Percentiles rank a stretch among this genome's conserved stretches.
Conservation (phyloP, 2,888 invertebrate genomes). For the Zygaena filipendulae region DNA sequence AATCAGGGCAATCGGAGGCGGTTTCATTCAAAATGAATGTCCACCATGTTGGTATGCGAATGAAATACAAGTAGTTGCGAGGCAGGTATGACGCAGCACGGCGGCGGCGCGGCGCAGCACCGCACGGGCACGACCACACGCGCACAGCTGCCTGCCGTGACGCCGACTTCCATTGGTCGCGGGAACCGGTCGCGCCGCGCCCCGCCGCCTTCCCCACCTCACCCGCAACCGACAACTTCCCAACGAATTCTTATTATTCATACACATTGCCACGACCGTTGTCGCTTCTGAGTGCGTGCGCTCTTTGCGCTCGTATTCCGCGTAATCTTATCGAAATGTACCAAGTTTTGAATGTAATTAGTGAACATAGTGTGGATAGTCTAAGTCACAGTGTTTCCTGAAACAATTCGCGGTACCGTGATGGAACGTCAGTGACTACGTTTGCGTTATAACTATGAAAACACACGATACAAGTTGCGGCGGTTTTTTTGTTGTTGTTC, state of each 20-base stretch:
- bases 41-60: conserved; percentile 40
- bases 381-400: too few relatives aligned
- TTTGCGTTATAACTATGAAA: conserved; percentile 44
- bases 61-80: conserved; percentile 37
- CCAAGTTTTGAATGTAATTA: conserved; percentile 37
- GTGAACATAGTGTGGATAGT: conserved; percentile 30
- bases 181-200: conserved; percentile 49
- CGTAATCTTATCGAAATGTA: conserved; percentile 65
- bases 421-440: too few relatives aligned
- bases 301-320: conserved; percentile 44
- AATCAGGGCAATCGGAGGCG: conserved; percentile 37
- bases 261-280: conserved; percentile 59
- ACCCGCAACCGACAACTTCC: conserved; percentile 51
- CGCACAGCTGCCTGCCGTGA: conserved; percentile 56
- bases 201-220: conserved; percentile 27
- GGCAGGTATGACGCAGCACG: conserved; percentile 56
- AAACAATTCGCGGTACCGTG: too few relatives aligned
- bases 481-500: conserved; percentile 61
- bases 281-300: conserved; percentile 51
- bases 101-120: conserved; percentile 29
- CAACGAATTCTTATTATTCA: conserved; percentile 55
- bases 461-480: conserved; percentile 35
- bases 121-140: too few relatives aligned
- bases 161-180: conserved; percentile 42
- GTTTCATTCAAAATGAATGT: conserved; percentile 51